Conservation (phyloP, 2,797 vertebrate species). For the Vireo griseus region DNA sequence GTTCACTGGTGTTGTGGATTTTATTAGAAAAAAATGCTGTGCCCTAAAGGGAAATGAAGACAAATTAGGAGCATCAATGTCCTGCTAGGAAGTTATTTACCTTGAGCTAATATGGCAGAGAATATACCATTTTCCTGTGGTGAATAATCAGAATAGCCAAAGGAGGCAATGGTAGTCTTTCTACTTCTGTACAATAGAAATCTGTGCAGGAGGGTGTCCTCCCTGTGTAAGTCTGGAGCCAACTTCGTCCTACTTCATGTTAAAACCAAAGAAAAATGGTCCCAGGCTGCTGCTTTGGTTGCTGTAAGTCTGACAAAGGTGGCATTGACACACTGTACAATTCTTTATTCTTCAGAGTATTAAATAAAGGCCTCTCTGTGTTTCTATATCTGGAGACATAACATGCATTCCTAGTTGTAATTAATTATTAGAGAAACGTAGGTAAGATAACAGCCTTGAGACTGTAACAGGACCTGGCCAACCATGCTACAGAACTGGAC, state of each 20-base stretch:
- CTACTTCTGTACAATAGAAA: neutral
- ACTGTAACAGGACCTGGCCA: neutral
- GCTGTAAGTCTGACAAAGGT: neutral
- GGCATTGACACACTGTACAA: neutral
- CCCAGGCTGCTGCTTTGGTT: neutral
- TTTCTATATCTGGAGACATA: neutral
- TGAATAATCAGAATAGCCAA: neutral
- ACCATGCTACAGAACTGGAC: neutral
- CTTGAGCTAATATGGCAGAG: neutral
- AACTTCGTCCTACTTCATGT: neutral
- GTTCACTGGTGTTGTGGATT: neutral
- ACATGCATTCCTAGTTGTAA: neutral
- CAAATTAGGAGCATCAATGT: neutral
- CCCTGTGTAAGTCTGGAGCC: fast-evolving
- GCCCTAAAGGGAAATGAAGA: neutral
- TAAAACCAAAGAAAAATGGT: neutral
- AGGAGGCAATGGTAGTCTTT: neutral
- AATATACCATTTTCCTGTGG: neutral
- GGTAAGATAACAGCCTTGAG: neutral
- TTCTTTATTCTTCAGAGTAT: neutral
- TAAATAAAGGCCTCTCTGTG: neutral
- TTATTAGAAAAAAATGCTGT: neutral
- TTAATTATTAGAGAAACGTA: neutral
- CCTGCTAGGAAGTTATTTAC: neutral
- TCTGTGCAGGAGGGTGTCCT: neutral